phyloP scores from a whole-genome alignment of 2,113 vertebrate genomes.

The Rhinolophus ferrumequinum region DNA sequence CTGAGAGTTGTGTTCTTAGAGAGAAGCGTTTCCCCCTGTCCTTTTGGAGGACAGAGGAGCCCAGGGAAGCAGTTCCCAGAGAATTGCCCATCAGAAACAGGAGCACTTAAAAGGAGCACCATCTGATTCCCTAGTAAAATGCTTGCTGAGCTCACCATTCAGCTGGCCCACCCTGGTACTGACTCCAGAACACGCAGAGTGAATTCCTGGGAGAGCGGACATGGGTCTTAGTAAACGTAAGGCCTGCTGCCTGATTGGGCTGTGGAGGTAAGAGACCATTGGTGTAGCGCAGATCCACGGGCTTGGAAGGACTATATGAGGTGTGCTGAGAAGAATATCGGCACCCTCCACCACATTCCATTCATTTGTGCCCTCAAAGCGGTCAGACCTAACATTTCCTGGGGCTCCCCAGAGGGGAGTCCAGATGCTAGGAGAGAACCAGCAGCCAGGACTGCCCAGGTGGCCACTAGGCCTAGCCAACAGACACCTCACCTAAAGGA shows the following conservation, averaged over 20 bases:
- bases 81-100: background rate
- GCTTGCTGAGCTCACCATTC: background rate
- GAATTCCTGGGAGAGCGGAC: background rate
- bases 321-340: background rate
- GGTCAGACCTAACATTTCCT: background rate
- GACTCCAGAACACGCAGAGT: background rate
- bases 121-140: background rate
- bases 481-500: background rate
- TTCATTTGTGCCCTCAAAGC: background rate
- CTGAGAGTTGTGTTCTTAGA: background rate
- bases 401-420: background rate
- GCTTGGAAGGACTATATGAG: background rate
- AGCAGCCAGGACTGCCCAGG: background rate
- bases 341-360: background rate
- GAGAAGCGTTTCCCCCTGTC: background rate
- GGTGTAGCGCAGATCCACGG: background rate
- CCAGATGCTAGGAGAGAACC: background rate
- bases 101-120: background rate
- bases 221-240: background rate
- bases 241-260: background rate
- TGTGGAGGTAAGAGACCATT: background rate
- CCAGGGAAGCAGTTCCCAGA: background rate
- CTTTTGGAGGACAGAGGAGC: background rate
- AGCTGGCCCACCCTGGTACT: background rate
- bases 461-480: background rate